Evolutionary conservation across 2,113 vertebrate species (phyloP).

Genomic region (Nesogale talazaci): DNA sequence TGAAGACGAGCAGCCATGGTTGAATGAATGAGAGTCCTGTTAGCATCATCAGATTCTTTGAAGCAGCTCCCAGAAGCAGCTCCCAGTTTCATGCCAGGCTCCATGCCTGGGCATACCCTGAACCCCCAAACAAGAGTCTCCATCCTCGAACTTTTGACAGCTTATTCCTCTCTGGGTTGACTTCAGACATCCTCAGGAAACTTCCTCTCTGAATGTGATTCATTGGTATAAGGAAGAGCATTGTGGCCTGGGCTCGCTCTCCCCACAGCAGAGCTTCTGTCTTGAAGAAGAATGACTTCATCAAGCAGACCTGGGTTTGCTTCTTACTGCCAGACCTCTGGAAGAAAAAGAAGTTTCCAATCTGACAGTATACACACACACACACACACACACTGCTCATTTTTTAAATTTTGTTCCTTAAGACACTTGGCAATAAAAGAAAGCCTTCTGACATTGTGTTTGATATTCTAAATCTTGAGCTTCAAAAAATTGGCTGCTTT

Average conservation of each 20-base stretch:
- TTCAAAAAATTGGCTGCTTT: slow-evolving; percentile 51
- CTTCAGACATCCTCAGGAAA: not conserved
- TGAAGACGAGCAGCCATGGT: not conserved
- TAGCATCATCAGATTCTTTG: not conserved
- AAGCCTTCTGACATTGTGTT: slow-evolving; percentile 39
- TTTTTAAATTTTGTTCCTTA: slow-evolving; percentile 59
- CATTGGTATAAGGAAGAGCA: too few species aligned
- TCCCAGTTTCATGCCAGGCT: not conserved
- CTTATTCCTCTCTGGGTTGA: slow-evolving; percentile 12
- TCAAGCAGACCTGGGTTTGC: not conserved
- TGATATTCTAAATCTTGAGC: slow-evolving; percentile 70
- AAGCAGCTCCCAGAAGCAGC: not conserved
- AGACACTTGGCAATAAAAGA: slow-evolving; percentile 50
- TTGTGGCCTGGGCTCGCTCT: too few species aligned
- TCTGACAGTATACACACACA: too few species aligned
- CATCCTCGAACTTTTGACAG: not conserved
- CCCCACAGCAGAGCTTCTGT: not conserved
- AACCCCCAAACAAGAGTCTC: not conserved
- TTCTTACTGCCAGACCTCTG: not conserved
- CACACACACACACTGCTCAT: not conserved
- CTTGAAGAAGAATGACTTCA: not conserved
- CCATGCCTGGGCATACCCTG: not conserved
- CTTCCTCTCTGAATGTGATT: not conserved
- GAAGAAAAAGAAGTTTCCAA: slow-evolving; percentile 21
- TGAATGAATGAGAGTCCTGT: not conserved